Base-by-base conservation (phyloP, 2,113 vertebrate species). In the Prietella phreatophila region DNA sequence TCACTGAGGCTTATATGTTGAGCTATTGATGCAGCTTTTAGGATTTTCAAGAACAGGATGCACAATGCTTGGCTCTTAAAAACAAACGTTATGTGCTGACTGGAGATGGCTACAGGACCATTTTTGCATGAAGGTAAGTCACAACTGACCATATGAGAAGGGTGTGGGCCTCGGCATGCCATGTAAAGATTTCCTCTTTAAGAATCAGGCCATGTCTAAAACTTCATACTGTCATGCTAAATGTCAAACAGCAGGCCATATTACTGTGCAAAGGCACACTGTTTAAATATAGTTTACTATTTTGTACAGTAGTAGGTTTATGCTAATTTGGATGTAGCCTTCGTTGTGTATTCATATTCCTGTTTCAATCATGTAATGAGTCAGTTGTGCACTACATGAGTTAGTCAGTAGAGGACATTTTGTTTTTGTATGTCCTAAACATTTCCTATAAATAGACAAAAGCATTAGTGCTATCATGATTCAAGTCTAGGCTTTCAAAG, bases 111-210 rank as follows among this genome's bases (percentile, higher is more conserved):
- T 36, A 60, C 33, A 60, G 56, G 30, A 82, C 60, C 19, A 82
- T 42, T 61, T 61, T 82, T 39, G 20, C 33, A 25, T 61, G 14
- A 56, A 82, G 80, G 80, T 82, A 61, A 20, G 33, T 82, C 80
- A 60, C 80, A 61, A 33, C 56, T 42, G 20, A 61, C 20, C 33
- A 39, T 27, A 82, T 39, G 30, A 82, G 17, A 60, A 61, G 30
- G 56, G 56, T 17, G 56, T 61, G 25, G 80, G 80, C 56, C 56
- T 42, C 56, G 15, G 42, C 13, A 3, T 6, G 0, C 13, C 42
- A 27, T 1, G 42, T 82, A 8, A 81, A 58, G 53, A 58, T 30
- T 33, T 81, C 76, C 76, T 80, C 30, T 36, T 81, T 36, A 81
- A 33, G 17, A 82, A 42, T 60, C 55, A 56, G 56, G 10, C 20